Conservation (phyloP, 1,140 invertebrate species). For the Aphelenchoides besseyi region DNA sequence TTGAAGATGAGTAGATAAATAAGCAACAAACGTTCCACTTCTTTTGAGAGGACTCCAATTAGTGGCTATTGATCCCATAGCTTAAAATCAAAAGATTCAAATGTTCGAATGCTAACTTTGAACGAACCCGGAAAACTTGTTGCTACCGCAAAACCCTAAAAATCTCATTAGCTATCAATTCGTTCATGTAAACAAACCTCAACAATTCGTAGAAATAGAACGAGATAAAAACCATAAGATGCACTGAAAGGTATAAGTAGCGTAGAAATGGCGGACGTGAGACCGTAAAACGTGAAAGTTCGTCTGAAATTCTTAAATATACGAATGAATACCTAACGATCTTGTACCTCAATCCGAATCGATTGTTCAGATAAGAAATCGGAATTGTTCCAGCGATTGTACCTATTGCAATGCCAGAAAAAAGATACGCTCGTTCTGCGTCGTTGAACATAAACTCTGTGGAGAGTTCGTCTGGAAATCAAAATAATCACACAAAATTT, state of each 20-base stretch:
- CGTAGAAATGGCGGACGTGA: constrained; percentile 2
- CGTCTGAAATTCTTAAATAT: constrained; percentile 21
- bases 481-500: too few species aligned
- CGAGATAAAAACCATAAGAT: not conserved
- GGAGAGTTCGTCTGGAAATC: too few species aligned
- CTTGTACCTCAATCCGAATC: constrained; percentile 39
- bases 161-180: constrained; percentile 3
- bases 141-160: constrained; percentile 4
- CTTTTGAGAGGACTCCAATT: constrained; percentile 21
- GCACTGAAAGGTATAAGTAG: not conserved
- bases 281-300: constrained; percentile 7
- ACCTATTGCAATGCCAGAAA: constrained; percentile 44
- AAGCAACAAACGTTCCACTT: constrained; percentile 7
- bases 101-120: constrained; percentile 10
- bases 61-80: not conserved
- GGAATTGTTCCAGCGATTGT: constrained; percentile 36
- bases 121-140: constrained; percentile 7
- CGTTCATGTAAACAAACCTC: not conserved
- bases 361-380: constrained; percentile 32
- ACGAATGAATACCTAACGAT: constrained; percentile 20
- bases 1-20: constrained; percentile 14
- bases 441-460: constrained; percentile 25
- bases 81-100: not conserved
- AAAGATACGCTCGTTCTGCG: constrained; percentile 28
- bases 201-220: constrained; percentile 7